Base-by-base conservation (phyloP, 2,888 invertebrate species). In the Drosophila merina region DNA sequence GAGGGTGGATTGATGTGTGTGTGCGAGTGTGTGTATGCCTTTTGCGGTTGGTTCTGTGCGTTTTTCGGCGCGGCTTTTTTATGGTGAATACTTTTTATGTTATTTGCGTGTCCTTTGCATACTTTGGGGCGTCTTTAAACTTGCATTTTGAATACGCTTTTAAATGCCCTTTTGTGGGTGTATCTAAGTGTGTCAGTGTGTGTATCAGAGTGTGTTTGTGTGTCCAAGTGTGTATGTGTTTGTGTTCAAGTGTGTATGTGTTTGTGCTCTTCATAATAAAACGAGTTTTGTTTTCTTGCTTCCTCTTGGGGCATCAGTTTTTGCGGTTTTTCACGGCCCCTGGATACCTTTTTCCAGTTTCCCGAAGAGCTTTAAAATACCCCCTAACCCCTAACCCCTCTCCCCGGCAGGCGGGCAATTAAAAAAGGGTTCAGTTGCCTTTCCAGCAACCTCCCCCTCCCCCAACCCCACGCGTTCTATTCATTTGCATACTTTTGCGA, bases 121-220 rank as follows among this genome's bases (percentile, higher is more conserved):
- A 82, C 79, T 85, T 86, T 76, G 68, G 71, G 74, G 69, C 77
- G 77, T 83, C 77, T 71, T 79, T 80, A 86, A 82, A 79, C 74
- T 83, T 83, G 86, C 80, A 80, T 79, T 82, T 79, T 67, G 79
- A 86, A 79, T 82, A 69, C 79, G 77, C n/a, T 62, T 82, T 82
- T 82, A 82, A 85, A 85, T 79, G 77, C 60, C 63, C 77, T 60
- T 74, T 79, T 75, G 58, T 54, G 60, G 5, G 28, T 28, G 28
- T 28, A 6, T 14, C 28, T 25, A 20, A 2, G 40, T 12, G 30
- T 54, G 30, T 40, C 20, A 20, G 20, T 20, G 20, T 20, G 20
- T 20, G 20, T 20, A 20, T 20, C 20, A 20, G 20, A 14, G 14
- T 3, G 28, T 28, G 5, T 6, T 3, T 6, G 3, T 28, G 28